A percentile compares a stretch with the other conserved stretches of the same genome.
Evolutionary conservation across 2,888 invertebrate genomes (phyloP).

Genomic region (Geotrupes spiniger): DNA sequence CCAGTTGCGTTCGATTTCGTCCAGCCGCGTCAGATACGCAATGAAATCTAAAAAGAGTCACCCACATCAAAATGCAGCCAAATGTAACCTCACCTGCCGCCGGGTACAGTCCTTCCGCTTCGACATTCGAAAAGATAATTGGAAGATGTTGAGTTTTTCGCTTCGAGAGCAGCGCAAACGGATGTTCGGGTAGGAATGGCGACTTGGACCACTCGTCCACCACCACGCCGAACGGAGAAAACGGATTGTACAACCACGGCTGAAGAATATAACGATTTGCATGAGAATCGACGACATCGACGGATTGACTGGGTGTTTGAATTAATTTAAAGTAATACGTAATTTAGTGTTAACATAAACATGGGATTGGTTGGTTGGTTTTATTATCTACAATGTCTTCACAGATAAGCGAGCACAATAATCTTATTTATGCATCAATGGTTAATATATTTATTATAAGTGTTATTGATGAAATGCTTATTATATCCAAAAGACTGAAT

Average conservation of each 20-base stretch:
- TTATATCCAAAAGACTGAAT: too few relatives aligned
- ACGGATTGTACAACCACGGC: constrained; percentile 64
- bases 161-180: constrained; percentile 59
- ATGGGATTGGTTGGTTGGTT: too few relatives aligned
- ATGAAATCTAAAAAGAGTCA: constrained; percentile 39
- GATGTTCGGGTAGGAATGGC: constrained; percentile 66
- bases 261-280: constrained; percentile 34
- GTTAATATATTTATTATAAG: too few relatives aligned
- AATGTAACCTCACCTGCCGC: constrained; percentile 66
- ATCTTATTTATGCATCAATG: too few relatives aligned
- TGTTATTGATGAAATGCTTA: too few relatives aligned
- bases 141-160: constrained; percentile 65
- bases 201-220: constrained; percentile 58
- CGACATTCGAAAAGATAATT: constrained; percentile 65
- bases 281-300: too few relatives aligned
- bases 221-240: constrained; percentile 71
- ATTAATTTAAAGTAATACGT: too few relatives aligned
- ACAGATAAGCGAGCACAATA: too few relatives aligned
- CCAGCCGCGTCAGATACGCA: constrained; percentile 32
- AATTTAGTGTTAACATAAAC: too few relatives aligned
- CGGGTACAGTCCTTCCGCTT: constrained; percentile 73
- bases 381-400: too few relatives aligned
- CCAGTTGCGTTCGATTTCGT: constrained; percentile 43
- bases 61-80: too few relatives aligned
- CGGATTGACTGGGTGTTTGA: too few relatives aligned